These are phyloP conservation scores for Lasioglossum marginatum DNA, from an alignment of 2,888 invertebrate genomes.

Conservation along the genomic window DNA sequence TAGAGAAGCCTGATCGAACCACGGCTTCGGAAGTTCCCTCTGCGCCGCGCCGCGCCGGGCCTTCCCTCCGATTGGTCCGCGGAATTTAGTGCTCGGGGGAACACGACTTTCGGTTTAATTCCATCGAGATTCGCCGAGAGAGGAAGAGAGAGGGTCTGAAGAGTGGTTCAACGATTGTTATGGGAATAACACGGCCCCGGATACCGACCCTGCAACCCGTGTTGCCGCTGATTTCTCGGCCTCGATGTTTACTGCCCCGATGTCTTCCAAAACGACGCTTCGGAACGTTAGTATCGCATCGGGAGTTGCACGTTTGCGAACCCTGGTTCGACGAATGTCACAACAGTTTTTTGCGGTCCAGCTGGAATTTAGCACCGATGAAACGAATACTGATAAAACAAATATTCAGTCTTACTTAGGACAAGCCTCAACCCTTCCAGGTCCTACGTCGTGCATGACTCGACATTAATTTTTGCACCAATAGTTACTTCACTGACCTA, in stretches of 20 bases:
- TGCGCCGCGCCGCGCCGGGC: background rate
- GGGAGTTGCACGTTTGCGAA: background rate
- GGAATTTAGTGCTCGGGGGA: conserved; percentile 10
- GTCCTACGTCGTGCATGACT: too few relatives aligned
- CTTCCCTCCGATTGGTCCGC: background rate
- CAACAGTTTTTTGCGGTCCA: too few relatives aligned
- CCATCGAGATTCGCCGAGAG: background rate
- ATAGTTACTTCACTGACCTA: too few relatives aligned
- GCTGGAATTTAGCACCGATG: too few relatives aligned
- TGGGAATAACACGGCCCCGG: background rate
- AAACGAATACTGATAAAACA: too few relatives aligned
- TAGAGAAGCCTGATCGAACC: conserved; percentile 6
- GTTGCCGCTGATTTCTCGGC: background rate
- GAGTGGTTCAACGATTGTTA: background rate
- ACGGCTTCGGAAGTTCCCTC: background rate
- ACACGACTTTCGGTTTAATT: conserved; percentile 6
- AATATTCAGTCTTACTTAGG: too few relatives aligned
- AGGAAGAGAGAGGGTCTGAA: background rate
- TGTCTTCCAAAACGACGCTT: background rate
- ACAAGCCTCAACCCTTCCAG: too few relatives aligned
- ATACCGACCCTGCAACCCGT: background rate
- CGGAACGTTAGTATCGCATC: background rate
- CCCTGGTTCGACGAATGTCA: background rate
- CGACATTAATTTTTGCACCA: too few relatives aligned
- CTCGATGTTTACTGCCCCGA: background rate